Evolutionary conservation across 1,140 invertebrate species (phyloP), one percentile per base, ranked within the genome.

Genomic region (Aphaenogaster rudis): DNA sequence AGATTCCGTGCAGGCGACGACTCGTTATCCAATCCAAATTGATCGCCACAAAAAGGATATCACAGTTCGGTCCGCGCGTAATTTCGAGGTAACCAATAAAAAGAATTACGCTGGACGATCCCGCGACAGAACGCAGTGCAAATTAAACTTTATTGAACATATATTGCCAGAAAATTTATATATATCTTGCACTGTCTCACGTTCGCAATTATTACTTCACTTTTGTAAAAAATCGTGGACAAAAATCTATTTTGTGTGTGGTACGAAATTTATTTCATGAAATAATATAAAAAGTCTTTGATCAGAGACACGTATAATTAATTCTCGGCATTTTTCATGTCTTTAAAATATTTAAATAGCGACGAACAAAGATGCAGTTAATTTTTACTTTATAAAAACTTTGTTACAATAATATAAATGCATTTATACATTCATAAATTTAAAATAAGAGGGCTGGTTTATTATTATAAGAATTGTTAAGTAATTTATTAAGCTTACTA

Each of bases 1-100:
- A 86, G 84, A 86, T 77, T 81, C 21, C 52, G 72, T 21, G 76
- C 63, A 86, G 84, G 72, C 84, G 84, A 77, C 84, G 84, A 80
- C 72, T 79, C 76, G 84, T 84, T 84, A 84, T 84, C 69, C 80
- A 76, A 76, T 84, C 13, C 42, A 13, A 74, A 84, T 84, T 42
- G 57, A 84, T 61, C 15, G 64, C 69, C 28, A 39, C 80, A 76
- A 76, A 84, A 84, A 84, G 45, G 54, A 84, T 63, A 76, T 82
- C 52, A 48, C 54, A 42, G 57, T 28, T 33, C 36, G 13, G 17
- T 78, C 78, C 33, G 63, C 67, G 11, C 69, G 80, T 84, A 80
- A 84, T 84, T 84, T 76, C 54, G 54, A 61, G 42, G 17, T 72
- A 48, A 48, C 52, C 42, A 67, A 84, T 74, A 84, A 84, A 84